Conservation (phyloP, 2,888 invertebrate species). For the Stratiomys singularior region DNA sequence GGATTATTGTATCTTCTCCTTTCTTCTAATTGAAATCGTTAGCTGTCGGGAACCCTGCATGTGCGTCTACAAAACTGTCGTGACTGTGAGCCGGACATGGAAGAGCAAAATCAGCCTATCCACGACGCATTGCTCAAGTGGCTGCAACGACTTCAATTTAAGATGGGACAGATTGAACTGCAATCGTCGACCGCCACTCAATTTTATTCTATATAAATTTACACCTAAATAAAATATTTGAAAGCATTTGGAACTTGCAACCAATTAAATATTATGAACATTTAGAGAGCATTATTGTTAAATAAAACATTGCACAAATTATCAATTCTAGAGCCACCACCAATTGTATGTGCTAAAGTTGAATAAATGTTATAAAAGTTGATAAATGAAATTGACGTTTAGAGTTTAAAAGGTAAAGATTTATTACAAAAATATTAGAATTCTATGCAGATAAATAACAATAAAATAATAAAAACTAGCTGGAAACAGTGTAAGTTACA, state of each 20-base stretch:
- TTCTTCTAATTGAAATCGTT: conserved; percentile 53
- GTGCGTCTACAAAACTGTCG: conserved; percentile 88
- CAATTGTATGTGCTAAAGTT: not conserved
- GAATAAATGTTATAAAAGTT: not conserved
- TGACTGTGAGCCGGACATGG: conserved; percentile 74
- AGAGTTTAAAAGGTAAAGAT: not conserved
- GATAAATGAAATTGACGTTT: too few species aligned
- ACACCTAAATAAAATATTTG: not conserved
- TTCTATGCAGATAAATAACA: not conserved
- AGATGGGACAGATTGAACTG: conserved; percentile 97
- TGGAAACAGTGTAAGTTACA: conserved; percentile 11
- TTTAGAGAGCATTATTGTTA: not conserved
- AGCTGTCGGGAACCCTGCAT: conserved; percentile 91
- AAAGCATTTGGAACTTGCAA: not conserved
- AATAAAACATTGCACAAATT: not conserved
- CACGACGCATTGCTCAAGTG: conserved; percentile 76
- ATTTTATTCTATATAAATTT: conserved; percentile 78
- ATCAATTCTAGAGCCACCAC: not conserved
- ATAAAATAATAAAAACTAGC: conserved; percentile 3
- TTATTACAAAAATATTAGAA: conserved; percentile 6
- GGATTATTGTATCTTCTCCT: conserved; percentile 48
- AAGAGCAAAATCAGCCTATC: conserved; percentile 62
- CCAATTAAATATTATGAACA: not conserved
- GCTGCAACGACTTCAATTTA: conserved; percentile 93
- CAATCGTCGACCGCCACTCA: conserved; percentile 93